Evolutionary conservation across 2,797 vertebrate genomes (phyloP), one percentile per base, ranked within the genome.

Genomic region (Loris lydekkerianus): DNA sequence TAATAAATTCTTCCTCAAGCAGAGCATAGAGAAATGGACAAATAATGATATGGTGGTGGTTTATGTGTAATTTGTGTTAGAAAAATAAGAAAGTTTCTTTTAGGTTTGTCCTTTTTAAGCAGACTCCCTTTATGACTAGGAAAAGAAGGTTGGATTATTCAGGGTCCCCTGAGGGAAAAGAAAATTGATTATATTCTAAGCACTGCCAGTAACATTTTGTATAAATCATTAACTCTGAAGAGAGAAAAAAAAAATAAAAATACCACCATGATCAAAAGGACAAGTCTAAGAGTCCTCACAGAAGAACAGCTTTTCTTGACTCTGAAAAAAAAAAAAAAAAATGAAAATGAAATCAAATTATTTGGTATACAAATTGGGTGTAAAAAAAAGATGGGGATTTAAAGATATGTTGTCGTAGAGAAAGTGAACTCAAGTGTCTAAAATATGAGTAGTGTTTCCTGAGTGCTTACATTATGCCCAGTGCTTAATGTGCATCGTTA

Each of bases 201-300:
- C 87, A 96, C 92, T 96, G 69, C 93, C 92, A 88, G 63, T 94
- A 97, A 97, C 75, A 90, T 95, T 95, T 97, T 96, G 65, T 96
- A 94, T 96, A 98, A 98, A 97, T 96, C 92, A 97, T 97, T 97
- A 97, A 96, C 85, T 97, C 69, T 89, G 83, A 96, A 86, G 82
- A 96, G 60, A 49, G 93, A 87, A 72, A 95, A 87, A 61, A 11
- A 86, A 73, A 93, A 70, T 53, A 96, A 95, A 96, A 96, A 83
- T 34, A 93, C 69, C 31, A 69, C 60, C 25, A 34, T 91, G 65
- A 90, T 94, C 23, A 93, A 95, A 96, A 86, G 80, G 43, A 80
- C 58, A 96, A 89, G 61, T 88, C 27, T 94, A 91, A 87, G 85
- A 77, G 65, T 94, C 25, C 75, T 92, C 40, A 80, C n/a, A 80